Evolutionary conservation across 2,797 vertebrate genomes (phyloP).

Genomic region (Morus bassanus): DNA sequence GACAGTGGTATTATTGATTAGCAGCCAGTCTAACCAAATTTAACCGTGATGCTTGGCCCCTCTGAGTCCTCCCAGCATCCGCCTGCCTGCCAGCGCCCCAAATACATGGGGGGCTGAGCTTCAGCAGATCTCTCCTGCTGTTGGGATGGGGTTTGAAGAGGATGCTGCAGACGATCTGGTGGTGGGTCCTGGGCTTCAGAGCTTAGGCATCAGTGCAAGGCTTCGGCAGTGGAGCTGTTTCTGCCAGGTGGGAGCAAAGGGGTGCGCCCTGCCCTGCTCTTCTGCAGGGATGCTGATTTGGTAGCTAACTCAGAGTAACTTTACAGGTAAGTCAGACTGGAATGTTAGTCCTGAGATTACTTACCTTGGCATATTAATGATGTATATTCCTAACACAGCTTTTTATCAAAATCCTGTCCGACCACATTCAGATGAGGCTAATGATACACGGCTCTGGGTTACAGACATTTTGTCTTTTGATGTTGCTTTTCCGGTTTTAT

Average conservation of each 20-base stretch:
- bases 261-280: not conserved
- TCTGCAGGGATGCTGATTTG: not conserved
- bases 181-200: not conserved
- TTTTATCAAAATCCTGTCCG: not conserved
- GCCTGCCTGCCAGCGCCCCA: not conserved
- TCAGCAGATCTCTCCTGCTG: not conserved
- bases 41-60: not conserved
- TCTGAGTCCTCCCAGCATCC: not conserved
- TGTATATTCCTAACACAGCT: not conserved
- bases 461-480: not conserved
- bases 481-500: not conserved
- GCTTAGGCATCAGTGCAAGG: not conserved
- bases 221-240: not conserved
- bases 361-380: not conserved
- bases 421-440: not conserved
- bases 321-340: not conserved
- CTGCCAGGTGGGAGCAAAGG: not conserved
- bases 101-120: not conserved
- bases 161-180: not conserved
- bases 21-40: not conserved
- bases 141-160: not conserved
- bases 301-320: not conserved
- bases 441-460: accelerated
- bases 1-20: not conserved
- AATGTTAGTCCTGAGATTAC: not conserved